Percentiles rank a stretch among this genome's conserved stretches.
Evolutionary conservation across 2,888 invertebrate genomes (phyloP).

Genomic region (Leucophenga maculata): DNA sequence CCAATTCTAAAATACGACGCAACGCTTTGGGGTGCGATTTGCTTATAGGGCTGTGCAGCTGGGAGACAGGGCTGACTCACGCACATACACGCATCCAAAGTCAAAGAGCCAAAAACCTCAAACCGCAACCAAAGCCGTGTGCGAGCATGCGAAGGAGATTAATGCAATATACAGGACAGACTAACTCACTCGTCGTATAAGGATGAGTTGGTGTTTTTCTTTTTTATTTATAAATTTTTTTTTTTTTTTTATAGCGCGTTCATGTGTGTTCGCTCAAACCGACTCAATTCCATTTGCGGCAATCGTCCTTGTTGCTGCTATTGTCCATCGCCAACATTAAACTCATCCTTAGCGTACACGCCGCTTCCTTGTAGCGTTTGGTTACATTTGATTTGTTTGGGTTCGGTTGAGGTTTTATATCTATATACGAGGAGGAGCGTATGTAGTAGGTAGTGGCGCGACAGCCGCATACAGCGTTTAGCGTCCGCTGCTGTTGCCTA

Average conservation of each 20-base stretch:
- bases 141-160: too few species aligned
- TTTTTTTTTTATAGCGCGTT: not conserved
- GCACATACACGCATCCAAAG: not conserved
- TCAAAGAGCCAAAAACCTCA: conserved; percentile 16
- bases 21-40: not conserved
- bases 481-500: not conserved
- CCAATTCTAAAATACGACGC: conserved; percentile 14
- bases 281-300: too few species aligned
- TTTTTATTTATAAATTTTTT: not conserved
- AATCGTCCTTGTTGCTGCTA: too few species aligned
- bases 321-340: too few species aligned
- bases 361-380: not conserved
- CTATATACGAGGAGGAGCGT: too few species aligned
- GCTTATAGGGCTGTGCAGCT: not conserved
- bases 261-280: too few species aligned
- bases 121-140: conserved; percentile 42
- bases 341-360: too few species aligned
- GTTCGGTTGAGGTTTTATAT: not conserved
- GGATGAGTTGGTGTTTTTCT: too few species aligned
- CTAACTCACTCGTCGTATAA: too few species aligned
- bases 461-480: not conserved
- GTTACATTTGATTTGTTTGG: conserved; percentile 8
- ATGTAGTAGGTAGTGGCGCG: too few species aligned
- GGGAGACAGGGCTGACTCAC: not conserved
- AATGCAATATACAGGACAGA: too few species aligned